Percentiles rank a stretch among this genome's conserved stretches.
Conservation (phyloP, 92 coral and sea anemone genomes). For the Chrysogorgia sp. region DNA sequence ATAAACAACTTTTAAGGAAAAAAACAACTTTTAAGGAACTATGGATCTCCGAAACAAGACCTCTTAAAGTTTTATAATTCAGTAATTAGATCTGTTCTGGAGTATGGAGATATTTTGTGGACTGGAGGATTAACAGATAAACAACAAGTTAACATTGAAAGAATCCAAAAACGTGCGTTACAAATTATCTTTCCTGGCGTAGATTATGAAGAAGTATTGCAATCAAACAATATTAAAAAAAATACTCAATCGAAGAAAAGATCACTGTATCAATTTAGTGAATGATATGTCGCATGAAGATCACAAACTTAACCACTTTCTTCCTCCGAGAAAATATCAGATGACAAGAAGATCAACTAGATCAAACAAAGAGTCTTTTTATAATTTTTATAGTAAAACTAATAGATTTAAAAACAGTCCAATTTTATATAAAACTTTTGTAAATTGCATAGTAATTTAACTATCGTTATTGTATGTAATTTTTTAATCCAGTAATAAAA, state of each 20-base stretch:
- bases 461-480: too few relatives aligned
- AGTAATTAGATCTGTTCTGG: slow-evolving; percentile 1
- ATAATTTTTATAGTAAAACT: not conserved
- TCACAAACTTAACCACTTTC: not conserved
- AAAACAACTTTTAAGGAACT: slow-evolving; percentile 13
- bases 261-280: not conserved
- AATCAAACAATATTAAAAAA: not conserved
- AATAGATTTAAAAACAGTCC: not conserved
- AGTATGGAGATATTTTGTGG: slow-evolving; percentile 13
- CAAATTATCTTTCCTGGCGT: too few relatives aligned
- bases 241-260: not conserved
- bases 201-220: not conserved
- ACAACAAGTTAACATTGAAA: slow-evolving; percentile 5
- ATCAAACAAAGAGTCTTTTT: not conserved
- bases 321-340: not conserved
- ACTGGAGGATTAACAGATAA: slow-evolving; percentile 3
- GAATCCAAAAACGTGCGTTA: slow-evolving; percentile 3
- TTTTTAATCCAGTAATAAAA: not conserved
- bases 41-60: not conserved
- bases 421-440: not conserved
- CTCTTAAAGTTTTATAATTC: not conserved
- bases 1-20: too few relatives aligned
- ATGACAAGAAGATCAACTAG: not conserved
- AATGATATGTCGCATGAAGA: not conserved
- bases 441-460: not conserved